These are phyloP conservation scores for Felis catus DNA, from an alignment of 2,113 vertebrate genomes.

Conservation along the genomic window F.catus_Fca126_mat1.0 CM031411.1:58371501-58372000, in stretches of 20 bases:
- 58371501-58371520: not conserved
- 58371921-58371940: not conserved
- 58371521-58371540: not conserved
- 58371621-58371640: not conserved
- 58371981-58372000: too few species aligned
- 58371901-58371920: not conserved
- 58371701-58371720: not conserved
- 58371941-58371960: too few species aligned
- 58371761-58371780: not conserved
- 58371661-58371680: not conserved
- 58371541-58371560: not conserved
- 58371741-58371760: not conserved
- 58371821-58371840: not conserved
- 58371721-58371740: not conserved
- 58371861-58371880: not conserved
- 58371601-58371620: not conserved
- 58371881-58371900: not conserved
- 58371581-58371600: not conserved
- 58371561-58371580: not conserved
- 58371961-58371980: too few species aligned
- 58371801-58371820: not conserved
- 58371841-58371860: not conserved
- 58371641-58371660: conserved; percentile 8
- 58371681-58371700: not conserved
- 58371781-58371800: not conserved